These are phyloP conservation scores for Drosophila murphyi DNA, from an alignment of 1,140 invertebrate species.

Conservation along the genomic window DNA sequence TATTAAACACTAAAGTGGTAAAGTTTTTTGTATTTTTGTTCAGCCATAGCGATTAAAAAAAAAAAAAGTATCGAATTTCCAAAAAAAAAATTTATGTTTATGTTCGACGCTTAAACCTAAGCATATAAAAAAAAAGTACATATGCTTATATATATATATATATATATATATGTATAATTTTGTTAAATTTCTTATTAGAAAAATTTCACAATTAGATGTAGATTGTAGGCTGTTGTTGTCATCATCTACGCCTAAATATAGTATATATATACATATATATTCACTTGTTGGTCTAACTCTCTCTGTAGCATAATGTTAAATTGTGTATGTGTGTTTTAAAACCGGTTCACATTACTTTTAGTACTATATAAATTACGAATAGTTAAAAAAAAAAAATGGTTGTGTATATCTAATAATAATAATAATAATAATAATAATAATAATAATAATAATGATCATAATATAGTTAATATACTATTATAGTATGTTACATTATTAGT, in stretches of 20 bases:
- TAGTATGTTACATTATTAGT: background rate
- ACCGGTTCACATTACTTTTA: too few relatives aligned
- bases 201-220: conserved; percentile 19
- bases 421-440: too few relatives aligned
- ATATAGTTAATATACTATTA: conserved; percentile 5
- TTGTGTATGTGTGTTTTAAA: too few relatives aligned
- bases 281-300: conserved; percentile 20
- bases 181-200: conserved; percentile 9
- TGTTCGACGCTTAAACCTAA: conserved; percentile 22
- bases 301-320: conserved; percentile 25
- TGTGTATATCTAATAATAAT: too few relatives aligned
- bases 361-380: conserved; percentile 18
- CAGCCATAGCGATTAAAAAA: conserved; percentile 42
- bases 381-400: conserved; percentile 24
- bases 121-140: conserved; percentile 30
- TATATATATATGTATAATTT: conserved; percentile 10
- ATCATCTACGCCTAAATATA: background rate
- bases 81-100: conserved; percentile 41
- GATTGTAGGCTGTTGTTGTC: conserved; percentile 19
- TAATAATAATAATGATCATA: conserved; percentile 12
- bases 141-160: conserved; percentile 19
- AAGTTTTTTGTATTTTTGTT: conserved; percentile 45
- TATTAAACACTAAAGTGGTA: conserved; percentile 54
- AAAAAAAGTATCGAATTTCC: conserved; percentile 33
- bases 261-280: background rate